Base-by-base conservation (phyloP, 2,797 vertebrate genomes). In the Sternotherus odoratus region DNA sequence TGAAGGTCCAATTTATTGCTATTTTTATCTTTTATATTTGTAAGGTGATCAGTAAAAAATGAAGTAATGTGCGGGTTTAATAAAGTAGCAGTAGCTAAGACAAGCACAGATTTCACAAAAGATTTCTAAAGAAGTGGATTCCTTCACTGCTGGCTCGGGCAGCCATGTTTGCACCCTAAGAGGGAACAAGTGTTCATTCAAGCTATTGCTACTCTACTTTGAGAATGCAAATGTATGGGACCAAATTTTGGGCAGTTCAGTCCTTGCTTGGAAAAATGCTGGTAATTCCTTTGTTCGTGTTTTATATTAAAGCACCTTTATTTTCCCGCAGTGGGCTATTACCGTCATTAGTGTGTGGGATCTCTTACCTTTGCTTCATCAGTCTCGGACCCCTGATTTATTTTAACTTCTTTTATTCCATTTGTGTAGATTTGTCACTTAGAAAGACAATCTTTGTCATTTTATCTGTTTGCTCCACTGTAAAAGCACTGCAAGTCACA, bases 1-100 rank as follows among this genome's bases (percentile, higher is more conserved):
- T 93, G 91, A 89, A 87, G 90, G 75, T 94, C 92, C 74, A 87
- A 75, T 91, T 91, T 90, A 89, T 87, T 83, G 85, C 79, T 96
- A 95, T 92, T 88, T 96, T 95, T 63, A 86, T 92, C 91, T 91
- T 95, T 86, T 96, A 96, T 97, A 95, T 97, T 97, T 96, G 86
- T 95, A 97, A 81, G 93, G 92, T 95, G 94, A 93, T 80, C 1
- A 30, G 87, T n/a, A 92, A 82, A 56, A 96, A 94, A 96, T 95
- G 86, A 97, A 97, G 94, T 93, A 91, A 88, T 89, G 43, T 96
- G 94, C 91, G 92, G 83, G 95, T 96, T 86, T 95, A 95, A 94
- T 77, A 79, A 83, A 94, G 91, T 94, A 97, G 92, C 77, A 49
- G 39, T 97, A 95, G 95, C 94, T 95, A 93, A 94, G 91, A 94